phyloP scores from a whole-genome alignment of 2,113 vertebrate species.

The Melospiza melodia region DNA sequence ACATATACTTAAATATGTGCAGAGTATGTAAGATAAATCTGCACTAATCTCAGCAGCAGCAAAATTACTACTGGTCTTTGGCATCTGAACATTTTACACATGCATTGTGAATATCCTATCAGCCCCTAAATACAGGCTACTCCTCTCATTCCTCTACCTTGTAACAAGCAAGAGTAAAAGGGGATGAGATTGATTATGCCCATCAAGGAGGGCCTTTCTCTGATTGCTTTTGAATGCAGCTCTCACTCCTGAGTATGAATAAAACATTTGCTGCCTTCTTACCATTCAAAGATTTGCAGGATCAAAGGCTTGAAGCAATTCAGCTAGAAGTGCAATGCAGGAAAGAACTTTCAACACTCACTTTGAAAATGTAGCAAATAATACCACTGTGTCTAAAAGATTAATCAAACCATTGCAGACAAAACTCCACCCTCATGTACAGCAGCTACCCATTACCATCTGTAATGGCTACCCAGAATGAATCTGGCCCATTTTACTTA shows the following conservation, averaged over 20 bases:
- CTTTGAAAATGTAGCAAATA: neutral
- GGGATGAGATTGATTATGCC: neutral
- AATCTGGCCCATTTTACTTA: neutral
- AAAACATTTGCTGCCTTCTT: neutral
- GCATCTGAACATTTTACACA: neutral
- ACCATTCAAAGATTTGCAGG: neutral
- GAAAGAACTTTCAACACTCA: neutral
- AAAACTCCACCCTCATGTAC: neutral
- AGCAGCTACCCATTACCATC: neutral
- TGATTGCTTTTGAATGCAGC: neutral
- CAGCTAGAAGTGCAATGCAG: neutral
- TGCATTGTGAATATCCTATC: neutral
- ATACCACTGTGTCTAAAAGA: neutral
- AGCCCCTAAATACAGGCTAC: neutral
- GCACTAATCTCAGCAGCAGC: neutral
- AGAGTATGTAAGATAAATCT: neutral
- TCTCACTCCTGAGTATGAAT: neutral
- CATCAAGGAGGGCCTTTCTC: neutral
- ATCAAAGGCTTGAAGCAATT: neutral
- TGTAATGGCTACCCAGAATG: neutral
- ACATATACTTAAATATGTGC: neutral
- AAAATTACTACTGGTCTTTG: neutral
- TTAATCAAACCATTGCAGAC: neutral
- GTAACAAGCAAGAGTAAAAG: neutral
- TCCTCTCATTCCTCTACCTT: neutral